Percentiles rank a stretch among this genome's conserved stretches.
Conservation (phyloP, 2,797 vertebrate species). For the Salmo trutta region DNA sequence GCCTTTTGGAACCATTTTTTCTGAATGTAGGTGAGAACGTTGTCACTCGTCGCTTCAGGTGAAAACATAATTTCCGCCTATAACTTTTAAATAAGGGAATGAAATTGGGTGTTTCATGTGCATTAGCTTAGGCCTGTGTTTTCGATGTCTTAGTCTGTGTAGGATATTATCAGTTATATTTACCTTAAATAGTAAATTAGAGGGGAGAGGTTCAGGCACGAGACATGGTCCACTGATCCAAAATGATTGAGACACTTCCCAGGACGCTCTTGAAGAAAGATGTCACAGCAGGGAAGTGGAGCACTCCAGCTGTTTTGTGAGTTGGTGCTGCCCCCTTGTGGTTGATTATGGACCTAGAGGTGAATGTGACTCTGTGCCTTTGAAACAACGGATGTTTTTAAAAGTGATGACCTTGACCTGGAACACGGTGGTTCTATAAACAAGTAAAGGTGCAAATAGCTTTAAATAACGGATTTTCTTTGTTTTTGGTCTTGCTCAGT, state of each 20-base stretch:
- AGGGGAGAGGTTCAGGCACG: slow-evolving; percentile 36
- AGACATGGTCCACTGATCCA: slow-evolving; percentile 44
- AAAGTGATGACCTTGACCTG: background rate
- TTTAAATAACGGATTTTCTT: background rate
- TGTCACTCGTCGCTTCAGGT: background rate
- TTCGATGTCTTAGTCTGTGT: background rate
- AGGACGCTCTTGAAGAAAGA: background rate
- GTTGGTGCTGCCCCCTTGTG: slow-evolving; percentile 64
- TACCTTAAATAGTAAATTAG: slow-evolving; percentile 40
- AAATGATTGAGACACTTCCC: slow-evolving; percentile 34
- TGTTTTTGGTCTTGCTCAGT: background rate
- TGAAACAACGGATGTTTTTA: background rate
- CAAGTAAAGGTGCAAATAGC: too few relatives aligned
- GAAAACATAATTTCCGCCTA: too few relatives aligned
- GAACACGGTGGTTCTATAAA: background rate
- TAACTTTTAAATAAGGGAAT: background rate
- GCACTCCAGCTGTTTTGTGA: slow-evolving; percentile 11
- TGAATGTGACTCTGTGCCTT: background rate
- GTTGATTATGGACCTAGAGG: slow-evolving; percentile 38
- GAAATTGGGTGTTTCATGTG: background rate
- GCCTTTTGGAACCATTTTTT: background rate
- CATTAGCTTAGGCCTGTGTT: background rate
- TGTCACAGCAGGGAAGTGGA: background rate
- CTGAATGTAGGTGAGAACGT: background rate
- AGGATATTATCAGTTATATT: slow-evolving; percentile 42